Conservation (phyloP, 2,888 invertebrate genomes). For the Melanargia galathea region DNA sequence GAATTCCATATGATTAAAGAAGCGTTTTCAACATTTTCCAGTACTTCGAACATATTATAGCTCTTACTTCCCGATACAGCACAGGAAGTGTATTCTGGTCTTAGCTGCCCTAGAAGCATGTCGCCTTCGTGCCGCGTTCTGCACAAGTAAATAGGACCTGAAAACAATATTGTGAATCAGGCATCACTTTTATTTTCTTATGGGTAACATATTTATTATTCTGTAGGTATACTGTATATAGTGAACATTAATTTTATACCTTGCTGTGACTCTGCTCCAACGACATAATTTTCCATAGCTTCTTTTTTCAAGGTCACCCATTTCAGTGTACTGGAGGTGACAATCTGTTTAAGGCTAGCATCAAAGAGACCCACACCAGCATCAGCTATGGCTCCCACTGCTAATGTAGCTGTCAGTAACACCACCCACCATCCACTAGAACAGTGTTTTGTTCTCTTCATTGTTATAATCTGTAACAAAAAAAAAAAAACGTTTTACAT, state of each 20-base stretch:
- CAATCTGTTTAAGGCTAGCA: constrained; percentile 83
- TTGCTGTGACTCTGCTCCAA: constrained; percentile 79
- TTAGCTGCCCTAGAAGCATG: constrained; percentile 87
- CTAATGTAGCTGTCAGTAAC: constrained; percentile 63
- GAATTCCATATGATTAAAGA: constrained; percentile 88
- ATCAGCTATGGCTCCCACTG: constrained; percentile 58
- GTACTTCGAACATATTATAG: constrained; percentile 85
- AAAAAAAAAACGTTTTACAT: background rate
- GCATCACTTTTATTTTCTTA: background rate
- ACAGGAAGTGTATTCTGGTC: constrained; percentile 83
- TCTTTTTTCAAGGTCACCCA: constrained; percentile 84
- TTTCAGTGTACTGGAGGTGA: constrained; percentile 90
- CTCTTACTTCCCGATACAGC: constrained; percentile 84
- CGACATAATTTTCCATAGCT: constrained; percentile 82
- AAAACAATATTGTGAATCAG: constrained; percentile 12
- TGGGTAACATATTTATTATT: background rate
- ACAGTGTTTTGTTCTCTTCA: constrained; percentile 69
- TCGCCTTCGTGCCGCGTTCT: constrained; percentile 87
- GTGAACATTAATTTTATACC: constrained; percentile 49
- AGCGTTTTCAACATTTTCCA: constrained; percentile 89
- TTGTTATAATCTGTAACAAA: constrained; percentile 46
- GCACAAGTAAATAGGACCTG: constrained; percentile 85
- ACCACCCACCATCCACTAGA: constrained; percentile 71
- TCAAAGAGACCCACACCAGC: constrained; percentile 69
- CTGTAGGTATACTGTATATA: background rate